These are phyloP conservation scores for Synanthedon myopaeformis DNA, from an alignment of 2,888 invertebrate genomes.

Conservation along the genomic window DNA sequence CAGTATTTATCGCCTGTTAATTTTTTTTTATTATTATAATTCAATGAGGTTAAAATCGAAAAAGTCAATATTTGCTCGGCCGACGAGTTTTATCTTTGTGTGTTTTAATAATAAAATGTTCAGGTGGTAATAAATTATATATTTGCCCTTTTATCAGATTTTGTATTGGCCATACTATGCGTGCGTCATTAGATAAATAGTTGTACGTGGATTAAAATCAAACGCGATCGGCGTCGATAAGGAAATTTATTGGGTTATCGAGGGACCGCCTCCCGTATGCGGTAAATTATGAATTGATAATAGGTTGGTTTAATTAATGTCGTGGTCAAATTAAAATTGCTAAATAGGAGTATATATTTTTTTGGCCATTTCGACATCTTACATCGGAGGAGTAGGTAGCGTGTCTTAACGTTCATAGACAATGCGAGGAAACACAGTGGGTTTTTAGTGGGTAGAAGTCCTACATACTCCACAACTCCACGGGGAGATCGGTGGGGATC, in stretches of 20 bases:
- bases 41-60: neutral
- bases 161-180: conserved; percentile 8
- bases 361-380: too few relatives aligned
- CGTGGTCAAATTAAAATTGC: too few relatives aligned
- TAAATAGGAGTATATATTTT: too few relatives aligned
- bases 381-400: too few relatives aligned
- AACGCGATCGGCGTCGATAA: conserved; percentile 10
- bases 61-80: neutral
- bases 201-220: conserved; percentile 1
- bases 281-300: too few relatives aligned
- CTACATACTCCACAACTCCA: too few relatives aligned
- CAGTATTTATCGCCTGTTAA: neutral
- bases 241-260: conserved; percentile 33
- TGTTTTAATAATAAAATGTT: conserved; percentile 11
- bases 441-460: too few relatives aligned
- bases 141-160: conserved; percentile 28
- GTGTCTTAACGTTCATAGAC: too few relatives aligned
- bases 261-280: conserved; percentile 1
- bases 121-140: conserved; percentile 26
- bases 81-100: conserved; percentile 7
- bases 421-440: too few relatives aligned
- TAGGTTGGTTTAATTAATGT: too few relatives aligned
- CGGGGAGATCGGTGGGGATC: too few relatives aligned
- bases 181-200: conserved; percentile 22
- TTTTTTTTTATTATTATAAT: neutral